Base-by-base conservation (phyloP, 2,888 invertebrate genomes). In the Chloromyia formosa region DNA sequence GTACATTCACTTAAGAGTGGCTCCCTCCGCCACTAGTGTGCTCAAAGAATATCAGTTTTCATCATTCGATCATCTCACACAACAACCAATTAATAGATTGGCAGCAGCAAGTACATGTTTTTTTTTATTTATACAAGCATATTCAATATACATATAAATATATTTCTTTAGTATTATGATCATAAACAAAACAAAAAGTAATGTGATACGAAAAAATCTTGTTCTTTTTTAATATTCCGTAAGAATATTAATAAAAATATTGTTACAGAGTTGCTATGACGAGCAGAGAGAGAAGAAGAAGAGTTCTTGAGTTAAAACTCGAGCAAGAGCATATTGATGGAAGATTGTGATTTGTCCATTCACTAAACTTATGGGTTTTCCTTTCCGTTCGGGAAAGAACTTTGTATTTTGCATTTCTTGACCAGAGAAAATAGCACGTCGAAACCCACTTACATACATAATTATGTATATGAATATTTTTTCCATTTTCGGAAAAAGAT, bases 81-180 rank as follows among this genome's bases (percentile, higher is more conserved):
- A 16, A 42, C 18, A 40, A 40, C 40, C 62, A 64, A 64, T 64
- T 56, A 22, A 56, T 56, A 56, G 22, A 56, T 56, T 64, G 62
- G 62, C 62, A 64, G 62, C 62, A 64, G 62, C 61, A 64, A 64
- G 62, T 64, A 42, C 62, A 64, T 64, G 40, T 18, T 27, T 16
- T 16, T 64, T 64, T 64, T 42, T 64, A 42, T 42, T 16, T 16
- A 35, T 62, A 62, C 40, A 64, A 40, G 40, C 40, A 42, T 40
- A 12, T 35, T 35, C 27, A 7, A 35, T 64, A 64, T 64, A 64
- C 16, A 64, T 64, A 49, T 49, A 49, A 49, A 49, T 49, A 49
- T 49, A 49, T 49, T 49, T 64, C 23, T 64, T 64, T 64, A 64
- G 62, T 64, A 64, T 61, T 64, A 64, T 64, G 40, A 64, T 64